Conservation (phyloP, 2,888 invertebrate species). For the Drosophila kuntzei region DNA sequence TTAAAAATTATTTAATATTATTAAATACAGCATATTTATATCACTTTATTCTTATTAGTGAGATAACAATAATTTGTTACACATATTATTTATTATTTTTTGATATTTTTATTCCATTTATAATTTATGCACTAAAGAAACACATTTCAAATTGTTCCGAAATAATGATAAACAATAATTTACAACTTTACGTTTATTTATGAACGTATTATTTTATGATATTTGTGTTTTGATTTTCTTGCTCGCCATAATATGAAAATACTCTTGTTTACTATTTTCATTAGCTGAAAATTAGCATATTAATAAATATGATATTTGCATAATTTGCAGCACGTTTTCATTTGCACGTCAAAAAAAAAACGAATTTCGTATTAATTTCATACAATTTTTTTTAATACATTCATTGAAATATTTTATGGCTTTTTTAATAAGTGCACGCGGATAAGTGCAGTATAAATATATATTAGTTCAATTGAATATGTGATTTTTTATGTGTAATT, state of each 20-base stretch:
- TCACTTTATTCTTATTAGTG: neutral
- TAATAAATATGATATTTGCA: slow-evolving; percentile 36
- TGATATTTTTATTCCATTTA: slow-evolving; percentile 2
- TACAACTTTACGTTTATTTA: slow-evolving; percentile 16
- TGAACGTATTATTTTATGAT: slow-evolving; percentile 25
- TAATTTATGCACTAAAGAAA: slow-evolving; percentile 31
- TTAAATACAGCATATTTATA: too few relatives aligned
- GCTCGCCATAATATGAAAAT: slow-evolving; percentile 2
- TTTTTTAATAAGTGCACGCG: slow-evolving; percentile 23
- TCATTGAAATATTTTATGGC: slow-evolving; percentile 14
- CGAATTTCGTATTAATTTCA: slow-evolving; percentile 29
- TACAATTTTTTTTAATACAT: neutral
- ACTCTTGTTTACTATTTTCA: slow-evolving; percentile 42
- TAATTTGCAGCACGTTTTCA: slow-evolving; percentile 35
- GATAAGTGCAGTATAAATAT: slow-evolving; percentile 9
- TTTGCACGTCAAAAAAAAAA: slow-evolving; percentile 27
- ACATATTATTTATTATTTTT: neutral
- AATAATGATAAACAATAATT: slow-evolving; percentile 35
- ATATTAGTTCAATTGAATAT: slow-evolving; percentile 60
- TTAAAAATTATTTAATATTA: neutral
- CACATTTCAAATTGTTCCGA: slow-evolving; percentile 1
- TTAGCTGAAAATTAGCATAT: slow-evolving; percentile 65
- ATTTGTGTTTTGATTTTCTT: neutral
- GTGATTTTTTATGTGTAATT: slow-evolving; percentile 29
- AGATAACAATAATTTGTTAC: neutral